A percentile compares a stretch with the other conserved stretches of the same genome.
Evolutionary conservation across 1,140 invertebrate genomes (phyloP).

Genomic region (Oncopeltus fasciatus): DNA sequence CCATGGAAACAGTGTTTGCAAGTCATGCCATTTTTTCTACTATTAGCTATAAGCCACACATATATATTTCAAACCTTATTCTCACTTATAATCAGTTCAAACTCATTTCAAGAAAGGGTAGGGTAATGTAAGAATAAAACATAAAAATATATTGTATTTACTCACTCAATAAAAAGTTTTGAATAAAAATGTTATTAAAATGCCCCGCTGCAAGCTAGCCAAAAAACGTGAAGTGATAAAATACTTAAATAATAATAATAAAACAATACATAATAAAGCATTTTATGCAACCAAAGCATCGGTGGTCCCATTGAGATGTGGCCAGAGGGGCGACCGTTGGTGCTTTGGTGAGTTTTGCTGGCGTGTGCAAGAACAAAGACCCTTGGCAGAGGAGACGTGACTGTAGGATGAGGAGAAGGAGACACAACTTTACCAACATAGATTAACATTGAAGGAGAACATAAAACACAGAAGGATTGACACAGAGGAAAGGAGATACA

Average conservation of each 20-base stretch:
- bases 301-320: conserved; percentile 1
- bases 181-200: background rate
- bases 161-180: background rate
- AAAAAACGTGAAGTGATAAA: background rate
- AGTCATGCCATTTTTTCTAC: no score
- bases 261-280: background rate
- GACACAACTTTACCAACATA: background rate
- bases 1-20: no score
- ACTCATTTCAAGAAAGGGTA: no score
- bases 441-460: background rate
- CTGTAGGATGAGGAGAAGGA: background rate
- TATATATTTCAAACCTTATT: no score
- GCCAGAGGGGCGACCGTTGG: background rate
- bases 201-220: conserved; percentile 4
- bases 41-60: no score
- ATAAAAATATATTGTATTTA: background rate
- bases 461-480: background rate
- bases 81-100: no score
- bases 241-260: background rate
- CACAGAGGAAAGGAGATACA: background rate
- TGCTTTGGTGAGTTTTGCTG: conserved; percentile 6
- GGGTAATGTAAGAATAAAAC: no score
- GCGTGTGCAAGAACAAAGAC: conserved; percentile 8
- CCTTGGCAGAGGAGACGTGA: background rate
- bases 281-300: conserved; percentile 4